Percentiles rank a stretch among this genome's conserved stretches.
These are phyloP conservation scores for Nymphalis urticae DNA, from an alignment of 2,888 invertebrate genomes.

Conservation along the genomic window DNA sequence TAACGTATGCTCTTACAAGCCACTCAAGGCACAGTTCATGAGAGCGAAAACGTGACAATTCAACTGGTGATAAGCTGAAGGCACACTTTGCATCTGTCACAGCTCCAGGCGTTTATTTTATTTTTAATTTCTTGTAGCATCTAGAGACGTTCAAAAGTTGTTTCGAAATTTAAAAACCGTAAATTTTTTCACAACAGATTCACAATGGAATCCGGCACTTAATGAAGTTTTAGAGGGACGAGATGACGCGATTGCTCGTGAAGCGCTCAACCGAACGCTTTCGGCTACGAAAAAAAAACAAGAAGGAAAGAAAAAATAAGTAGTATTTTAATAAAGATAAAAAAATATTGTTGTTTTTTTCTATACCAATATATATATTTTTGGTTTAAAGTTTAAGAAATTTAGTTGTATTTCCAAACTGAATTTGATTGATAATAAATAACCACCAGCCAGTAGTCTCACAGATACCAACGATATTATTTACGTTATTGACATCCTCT, in stretches of 20 bases:
- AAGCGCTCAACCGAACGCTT: slow-evolving; percentile 49
- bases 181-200: slow-evolving; percentile 47
- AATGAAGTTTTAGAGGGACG: slow-evolving; percentile 55
- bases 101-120: neutral
- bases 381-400: no score
- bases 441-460: no score
- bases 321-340: neutral
- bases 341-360: neutral
- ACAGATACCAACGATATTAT: no score
- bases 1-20: slow-evolving; percentile 13
- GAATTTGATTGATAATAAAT: no score
- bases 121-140: slow-evolving; percentile 1
- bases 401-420: neutral
- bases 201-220: slow-evolving; percentile 55
- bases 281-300: slow-evolving; percentile 60
- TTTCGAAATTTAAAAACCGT: no score
- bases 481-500: no score
- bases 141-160: no score
- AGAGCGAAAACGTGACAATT: slow-evolving; percentile 30
- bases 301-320: slow-evolving; percentile 54
- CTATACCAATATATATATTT: neutral
- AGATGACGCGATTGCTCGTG: slow-evolving; percentile 59
- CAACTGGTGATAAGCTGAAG: slow-evolving; percentile 18
- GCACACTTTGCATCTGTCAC: slow-evolving; percentile 11
- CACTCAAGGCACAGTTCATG: slow-evolving; percentile 13